These are phyloP conservation scores for Misgurnus mizolepis DNA, from an alignment of 2,113 vertebrate genomes.

Conservation along the genomic window DNA sequence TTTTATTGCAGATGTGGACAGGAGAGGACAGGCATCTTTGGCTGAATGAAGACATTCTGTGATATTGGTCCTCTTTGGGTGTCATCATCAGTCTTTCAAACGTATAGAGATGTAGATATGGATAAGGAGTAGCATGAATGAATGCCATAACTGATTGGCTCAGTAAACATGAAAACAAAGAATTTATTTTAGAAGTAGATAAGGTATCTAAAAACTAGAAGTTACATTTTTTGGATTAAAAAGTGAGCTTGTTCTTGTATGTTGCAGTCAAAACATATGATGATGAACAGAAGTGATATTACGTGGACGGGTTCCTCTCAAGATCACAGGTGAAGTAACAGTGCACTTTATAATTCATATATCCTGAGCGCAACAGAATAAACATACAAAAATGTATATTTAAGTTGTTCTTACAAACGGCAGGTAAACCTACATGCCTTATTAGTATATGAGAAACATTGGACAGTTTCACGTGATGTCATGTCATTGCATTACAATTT, in stretches of 20 bases:
- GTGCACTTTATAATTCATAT: too few species aligned
- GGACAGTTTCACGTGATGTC: too few species aligned
- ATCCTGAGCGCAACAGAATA: too few species aligned
- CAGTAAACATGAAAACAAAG: not conserved
- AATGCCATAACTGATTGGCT: not conserved
- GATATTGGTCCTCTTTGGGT: not conserved
- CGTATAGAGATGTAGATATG: not conserved
- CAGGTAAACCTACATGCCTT: too few species aligned
- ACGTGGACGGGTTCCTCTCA: too few species aligned
- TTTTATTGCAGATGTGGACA: slow-evolving; percentile 26
- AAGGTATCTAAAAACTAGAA: not conserved
- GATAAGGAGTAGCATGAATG: not conserved
- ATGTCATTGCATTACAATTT: not conserved
- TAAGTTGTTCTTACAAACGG: too few species aligned
- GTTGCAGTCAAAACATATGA: not conserved
- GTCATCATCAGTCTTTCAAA: not conserved
- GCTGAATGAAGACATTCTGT: not conserved
- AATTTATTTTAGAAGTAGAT: not conserved
- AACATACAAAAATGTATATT: too few species aligned
- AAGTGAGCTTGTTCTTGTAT: not conserved
- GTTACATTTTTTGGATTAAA: not conserved
- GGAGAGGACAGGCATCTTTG: slow-evolving; percentile 7
- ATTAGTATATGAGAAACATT: too few species aligned
- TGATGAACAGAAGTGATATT: too few species aligned
- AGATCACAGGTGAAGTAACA: too few species aligned